Base-by-base conservation (phyloP, 2,888 invertebrate species). In the Drosophila recens region DNA sequence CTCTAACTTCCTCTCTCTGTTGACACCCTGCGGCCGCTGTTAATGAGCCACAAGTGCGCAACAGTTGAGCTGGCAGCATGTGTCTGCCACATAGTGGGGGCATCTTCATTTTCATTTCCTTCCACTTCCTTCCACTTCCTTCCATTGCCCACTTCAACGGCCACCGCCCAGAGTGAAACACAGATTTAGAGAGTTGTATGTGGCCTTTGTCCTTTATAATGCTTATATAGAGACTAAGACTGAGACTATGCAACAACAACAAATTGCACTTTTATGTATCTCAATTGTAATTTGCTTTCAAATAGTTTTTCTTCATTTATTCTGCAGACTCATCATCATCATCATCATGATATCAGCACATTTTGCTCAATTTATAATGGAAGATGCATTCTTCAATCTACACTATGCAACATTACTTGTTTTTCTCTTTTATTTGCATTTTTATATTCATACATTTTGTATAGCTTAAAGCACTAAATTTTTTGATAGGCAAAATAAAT, bases 21-120 rank as follows among this genome's bases (percentile, higher is more conserved):
- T 33, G 10, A 43, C 13, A 48, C 40, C 43, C 78, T 70, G 54
- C 49, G 59, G 71, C 45, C 20, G 38, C 33, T 58, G 75, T 64
- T 75, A 87, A 85, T 87, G 87, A 85, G 76, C 80, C 82, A 58
- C 85, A 84, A 85, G 83, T 73, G 79, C 73, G 81, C 87, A 87
- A 87, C 84, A 85, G 84, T 74, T 87, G 79, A 80, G 72, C 59
- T 63, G 62, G 30, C 59, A 48, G 48, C 43, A 54, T 65, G 59
- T 46, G 45, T 33, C 46, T 38, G 66, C 61, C 72, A 63, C 75
- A 58, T 54, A 45, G 62, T n/a, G 11, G 27, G 46, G 51, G 15
- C 56, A 53, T 34, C 36, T 34, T 34, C 42, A 34, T 43, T 13
- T 36, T 13, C 6, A 49, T 34, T 33, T 42, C 30, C 10, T 6